Evolutionary conservation across 1,140 invertebrate genomes (phyloP).

Genomic region (Forficula auricularia): DNA sequence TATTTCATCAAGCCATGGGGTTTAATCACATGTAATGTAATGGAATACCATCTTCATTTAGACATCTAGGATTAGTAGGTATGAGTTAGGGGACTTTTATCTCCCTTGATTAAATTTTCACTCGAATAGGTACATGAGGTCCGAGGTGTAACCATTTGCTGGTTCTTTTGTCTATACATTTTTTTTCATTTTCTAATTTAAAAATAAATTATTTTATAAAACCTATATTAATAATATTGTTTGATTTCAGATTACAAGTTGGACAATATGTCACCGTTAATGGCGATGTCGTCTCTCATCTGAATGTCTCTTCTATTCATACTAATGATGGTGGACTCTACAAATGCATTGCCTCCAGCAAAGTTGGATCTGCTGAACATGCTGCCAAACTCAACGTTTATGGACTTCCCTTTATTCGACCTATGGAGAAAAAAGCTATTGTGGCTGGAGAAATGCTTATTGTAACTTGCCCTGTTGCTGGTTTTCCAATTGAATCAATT

Average conservation of each 20-base stretch:
- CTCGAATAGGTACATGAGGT: no score
- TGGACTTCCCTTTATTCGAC: conserved; percentile 70
- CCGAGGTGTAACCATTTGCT: no score
- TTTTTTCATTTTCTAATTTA: no score
- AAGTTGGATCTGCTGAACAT: conserved; percentile 76
- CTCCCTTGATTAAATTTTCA: no score
- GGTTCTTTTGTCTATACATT: no score
- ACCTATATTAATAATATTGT: no score
- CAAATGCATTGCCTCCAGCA: conserved; percentile 77
- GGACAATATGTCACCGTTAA: conserved; percentile 74
- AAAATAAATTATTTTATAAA: no score
- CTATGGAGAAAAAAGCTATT: conserved; percentile 87
- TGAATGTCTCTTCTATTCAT: conserved; percentile 81
- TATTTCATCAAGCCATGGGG: no score
- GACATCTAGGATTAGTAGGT: no score
- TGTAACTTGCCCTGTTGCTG: conserved; percentile 82
- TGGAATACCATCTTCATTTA: no score
- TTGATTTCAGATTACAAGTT: conserved; percentile 41
- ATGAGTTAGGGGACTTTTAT: no score
- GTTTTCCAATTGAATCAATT: conserved; percentile 83
- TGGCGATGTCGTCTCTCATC: conserved; percentile 81
- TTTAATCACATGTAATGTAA: no score
- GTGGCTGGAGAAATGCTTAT: conserved; percentile 78
- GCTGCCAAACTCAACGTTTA: conserved; percentile 79
- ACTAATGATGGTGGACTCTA: conserved; percentile 88